Conservation (phyloP, 1,140 invertebrate species). For the Dendrolimus kikuchii region DNA sequence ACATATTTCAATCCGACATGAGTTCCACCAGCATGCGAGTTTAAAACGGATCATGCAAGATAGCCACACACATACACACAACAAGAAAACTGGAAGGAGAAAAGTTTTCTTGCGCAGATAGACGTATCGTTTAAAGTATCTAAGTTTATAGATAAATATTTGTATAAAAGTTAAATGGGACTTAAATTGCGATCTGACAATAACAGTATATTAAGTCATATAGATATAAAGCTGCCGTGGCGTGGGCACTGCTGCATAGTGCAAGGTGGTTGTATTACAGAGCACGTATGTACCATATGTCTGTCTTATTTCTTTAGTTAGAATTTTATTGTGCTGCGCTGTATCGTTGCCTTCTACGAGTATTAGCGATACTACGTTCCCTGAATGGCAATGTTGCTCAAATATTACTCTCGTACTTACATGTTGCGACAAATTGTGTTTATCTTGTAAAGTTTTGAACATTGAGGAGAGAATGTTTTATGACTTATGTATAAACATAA, state of each 20-base stretch:
- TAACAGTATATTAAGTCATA: slow-evolving; percentile 22
- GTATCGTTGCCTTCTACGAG: slow-evolving; percentile 14
- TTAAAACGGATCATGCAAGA: slow-evolving; percentile 67
- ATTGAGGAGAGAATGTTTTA: too few species aligned
- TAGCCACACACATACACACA: slow-evolving; percentile 80
- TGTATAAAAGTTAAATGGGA: slow-evolving; percentile 16
- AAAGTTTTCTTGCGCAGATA: slow-evolving; percentile 24
- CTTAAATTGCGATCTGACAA: slow-evolving; percentile 27
- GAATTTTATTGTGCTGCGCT: slow-evolving; percentile 26
- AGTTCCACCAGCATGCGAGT: slow-evolving; percentile 68
- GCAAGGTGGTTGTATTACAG: slow-evolving; percentile 7
- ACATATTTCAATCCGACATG: slow-evolving; percentile 65
- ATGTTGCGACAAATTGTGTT: neutral
- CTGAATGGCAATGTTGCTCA: slow-evolving; percentile 23
- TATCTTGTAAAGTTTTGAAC: too few species aligned
- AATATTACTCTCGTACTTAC: slow-evolving; percentile 8
- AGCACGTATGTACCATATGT: slow-evolving; percentile 31
- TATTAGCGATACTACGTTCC: slow-evolving; percentile 24
- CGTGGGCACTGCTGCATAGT: slow-evolving; percentile 2
- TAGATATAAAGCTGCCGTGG: slow-evolving; percentile 4
- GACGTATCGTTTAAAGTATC: slow-evolving; percentile 8
- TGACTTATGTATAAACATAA: too few species aligned
- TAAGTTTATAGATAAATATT: slow-evolving; percentile 15
- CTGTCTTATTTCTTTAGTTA: slow-evolving; percentile 26
- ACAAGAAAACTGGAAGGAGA: slow-evolving; percentile 72